A percentile compares a stretch with the other conserved stretches of the same genome.
Evolutionary conservation across 2,888 invertebrate genomes (phyloP).

Genomic region (Sesia bembeciformis): DNA sequence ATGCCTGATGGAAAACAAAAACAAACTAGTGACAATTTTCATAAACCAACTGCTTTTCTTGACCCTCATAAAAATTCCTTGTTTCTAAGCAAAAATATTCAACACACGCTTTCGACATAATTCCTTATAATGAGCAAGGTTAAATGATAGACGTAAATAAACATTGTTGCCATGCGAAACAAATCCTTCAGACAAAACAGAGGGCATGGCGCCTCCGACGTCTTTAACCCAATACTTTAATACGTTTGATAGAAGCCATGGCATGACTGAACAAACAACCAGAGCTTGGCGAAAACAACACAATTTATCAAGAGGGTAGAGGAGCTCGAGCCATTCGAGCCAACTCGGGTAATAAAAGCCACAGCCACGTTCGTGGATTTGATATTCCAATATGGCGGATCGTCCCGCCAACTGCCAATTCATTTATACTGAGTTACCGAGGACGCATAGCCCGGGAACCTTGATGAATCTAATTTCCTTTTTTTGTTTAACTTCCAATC

Average conservation of each 20-base stretch:
- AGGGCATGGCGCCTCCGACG: neutral
- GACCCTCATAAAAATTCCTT: no score
- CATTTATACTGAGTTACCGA: conserved; percentile 32
- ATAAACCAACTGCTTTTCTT: no score
- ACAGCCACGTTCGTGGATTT: conserved; percentile 45
- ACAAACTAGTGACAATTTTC: no score
- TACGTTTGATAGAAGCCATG: conserved; percentile 9
- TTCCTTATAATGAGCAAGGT: no score
- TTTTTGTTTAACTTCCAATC: conserved; percentile 19
- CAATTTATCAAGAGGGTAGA: conserved; percentile 66
- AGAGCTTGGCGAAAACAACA: conserved; percentile 65
- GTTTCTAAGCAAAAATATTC: no score
- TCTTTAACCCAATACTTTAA: neutral
- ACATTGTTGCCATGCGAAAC: neutral
- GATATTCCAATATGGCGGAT: conserved; percentile 58
- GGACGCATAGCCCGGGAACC: conserved; percentile 32
- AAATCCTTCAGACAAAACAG: neutral
- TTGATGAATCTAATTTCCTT: conserved; percentile 16
- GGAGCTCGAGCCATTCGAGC: conserved; percentile 23
- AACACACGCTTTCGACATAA: no score
- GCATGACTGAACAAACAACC: conserved; percentile 35
- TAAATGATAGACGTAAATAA: no score
- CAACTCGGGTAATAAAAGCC: conserved; percentile 60
- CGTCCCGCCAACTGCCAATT: conserved; percentile 50
- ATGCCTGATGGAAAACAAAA: no score